Evolutionary conservation across 2,113 vertebrate genomes (phyloP), one percentile per base, ranked within the genome.

Genomic region (Triplophysa tibetana): DNA sequence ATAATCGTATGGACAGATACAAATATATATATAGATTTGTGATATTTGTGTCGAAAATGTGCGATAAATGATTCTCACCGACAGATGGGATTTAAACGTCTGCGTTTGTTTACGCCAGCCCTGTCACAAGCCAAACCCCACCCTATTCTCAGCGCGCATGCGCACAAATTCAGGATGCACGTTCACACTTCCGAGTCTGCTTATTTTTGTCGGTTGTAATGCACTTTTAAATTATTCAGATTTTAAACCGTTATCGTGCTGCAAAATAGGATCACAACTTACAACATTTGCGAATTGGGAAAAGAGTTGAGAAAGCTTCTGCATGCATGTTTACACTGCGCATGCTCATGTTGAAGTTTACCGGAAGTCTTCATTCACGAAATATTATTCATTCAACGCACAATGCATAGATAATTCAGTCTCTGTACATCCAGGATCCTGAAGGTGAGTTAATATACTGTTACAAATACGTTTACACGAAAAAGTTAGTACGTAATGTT

Each of bases 21-120:
- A 19, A 19, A n/a, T 45, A 52, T n/a, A 16, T 3, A 61, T 1
- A 14, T 16, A 70, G 10, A 4, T 24, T 2, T 7, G 12, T 26
- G 68, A 3, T 12, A 14, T 70, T 26, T n/a, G 11, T 69, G 2
- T 63, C 4, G 24, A 24, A 26, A 13, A 0, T 6, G 12, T 50
- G 17, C 8, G 16, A 38, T 13, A 21, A 23, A 50, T 65, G n/a
- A 48, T 2, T n/a, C 29, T 8, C 61, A 24, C 74, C 69, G 23
- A 19, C 6, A 1, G 56, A 75, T 77, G 74, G 80, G 0, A 23
- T 90, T 92, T 91, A 92, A 92, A 93, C 69, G 84, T 75, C 87
- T 52, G 2, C 82, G 86, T 91, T 91, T 91, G 86, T 86, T 82
- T 81, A 69, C 23, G 24, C 2, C 14, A 8, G 26, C 64, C 72